Base-by-base conservation (phyloP, 2,797 vertebrate genomes). In the Eutrigla gurnardus region DNA sequence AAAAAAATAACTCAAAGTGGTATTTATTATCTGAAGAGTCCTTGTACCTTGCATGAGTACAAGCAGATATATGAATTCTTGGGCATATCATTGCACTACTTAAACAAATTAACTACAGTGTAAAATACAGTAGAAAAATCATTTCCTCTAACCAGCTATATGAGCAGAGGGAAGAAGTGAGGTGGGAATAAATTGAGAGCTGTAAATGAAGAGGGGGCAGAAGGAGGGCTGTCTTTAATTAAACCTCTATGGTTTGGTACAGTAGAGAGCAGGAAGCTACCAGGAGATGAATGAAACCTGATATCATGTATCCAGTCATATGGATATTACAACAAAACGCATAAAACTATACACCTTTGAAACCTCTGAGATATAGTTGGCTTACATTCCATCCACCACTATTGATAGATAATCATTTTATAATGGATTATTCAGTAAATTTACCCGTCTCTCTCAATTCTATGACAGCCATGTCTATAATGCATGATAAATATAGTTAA, bases 201-300 rank as follows among this genome's bases (percentile, higher is more conserved):
- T 65, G 46, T 59, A 73, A 66, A 76, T 57, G 13, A 66, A 65
- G 25, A 9, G 8, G 33, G 55, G 35, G 32, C 50, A 59, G 33
- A 14, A 33, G 42, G 46, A 50, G 62, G 7, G 25, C 47, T 75
- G 53, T 45, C 36, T 73, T 70, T 59, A 60, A 65, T 75, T 77
- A 69, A 60, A 77, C 55, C 50, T 82, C 39, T 33, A 10, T 32
- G 45, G 65, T 18, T 69, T 12, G 11, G 7, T 59, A 42, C 37
- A 32, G 11, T 15, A 62, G 45, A 75, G 36, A 57, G 52, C 40
- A 66, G 67, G 45, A 13, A 37, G 59, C 43, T 37, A 13, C 25
- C 18, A 6, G 1, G 33, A 75, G 71, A 59, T 39, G 49, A 17
- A 65, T 72, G 64, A 83, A 75, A 64, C 54, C 71, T 54, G 60